Evolutionary conservation across 1,140 invertebrate genomes (phyloP), one percentile per base, ranked within the genome.

Genomic region (Argopecten irradians): DNA sequence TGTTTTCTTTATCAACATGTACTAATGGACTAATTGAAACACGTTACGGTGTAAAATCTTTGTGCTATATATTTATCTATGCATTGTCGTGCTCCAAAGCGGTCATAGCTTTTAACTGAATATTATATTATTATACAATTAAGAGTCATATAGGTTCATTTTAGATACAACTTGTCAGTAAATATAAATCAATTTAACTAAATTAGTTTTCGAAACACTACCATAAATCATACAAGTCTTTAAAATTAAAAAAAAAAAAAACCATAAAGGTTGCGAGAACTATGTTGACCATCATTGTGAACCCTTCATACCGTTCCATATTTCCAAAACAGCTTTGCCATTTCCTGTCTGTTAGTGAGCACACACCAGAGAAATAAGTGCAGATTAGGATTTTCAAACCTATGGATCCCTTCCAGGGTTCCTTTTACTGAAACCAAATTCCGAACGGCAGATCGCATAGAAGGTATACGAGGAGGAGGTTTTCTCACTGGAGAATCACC

Each of bases 301-400:
- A 13, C n/a, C 13, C n/a, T n/a, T n/a, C 86, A 88, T 88, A 94
- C 94, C 91, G 92, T 93, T 82, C 91, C 91, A 84, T 94, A 92
- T 83, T 90, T 91, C 93, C 93, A 94, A 85, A 95, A 95, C n/a
- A 95, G 92, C 34, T 93, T 92, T 19, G 95, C 93, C 87, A 96
- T 87, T 33, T 94, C 92, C 46, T 90, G 91, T 36, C 93, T 91
- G 83, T 93, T 92, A 89, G 94, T 94, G 8, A 96, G 88, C 13
- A 96, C 92, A n/a, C 93, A 89, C 95, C 95, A 96, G 14, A 96
- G 90, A 85, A 96, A 95, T 11, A 96, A 91, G 82, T 95, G 95
- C 34, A 93, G 92, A 39, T 92, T 93, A n/a, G 95, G 95, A 82
- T 93, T 89, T 46, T 94, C 36, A 36, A 46, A 89, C 34, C 43